phyloP scores from a whole-genome alignment of 2,113 vertebrate species.

The Nettapus auritus region DNA sequence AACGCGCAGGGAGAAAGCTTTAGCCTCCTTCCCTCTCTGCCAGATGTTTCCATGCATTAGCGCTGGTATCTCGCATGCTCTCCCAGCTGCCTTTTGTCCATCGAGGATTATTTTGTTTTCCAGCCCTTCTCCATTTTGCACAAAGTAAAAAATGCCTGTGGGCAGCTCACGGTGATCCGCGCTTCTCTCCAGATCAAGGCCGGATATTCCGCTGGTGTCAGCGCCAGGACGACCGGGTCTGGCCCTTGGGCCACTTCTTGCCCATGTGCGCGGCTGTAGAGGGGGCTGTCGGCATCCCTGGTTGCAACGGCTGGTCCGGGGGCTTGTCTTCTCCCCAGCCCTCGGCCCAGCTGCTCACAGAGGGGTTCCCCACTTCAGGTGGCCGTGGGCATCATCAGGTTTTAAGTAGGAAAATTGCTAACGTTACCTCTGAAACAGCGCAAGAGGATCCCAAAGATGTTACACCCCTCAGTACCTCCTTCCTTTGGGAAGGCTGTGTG shows the following conservation, averaged over 20 bases:
- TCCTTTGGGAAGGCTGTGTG: not conserved
- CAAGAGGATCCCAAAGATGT: not conserved
- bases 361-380: not conserved
- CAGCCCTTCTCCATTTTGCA: not conserved
- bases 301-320: no score
- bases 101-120: not conserved
- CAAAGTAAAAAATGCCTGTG: not conserved
- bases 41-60: conserved; percentile 16
- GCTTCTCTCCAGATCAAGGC: not conserved
- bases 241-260: fast-evolving
- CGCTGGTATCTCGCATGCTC: not conserved
- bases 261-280: fast-evolving
- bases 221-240: not conserved
- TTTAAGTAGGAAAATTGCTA: not conserved
- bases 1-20: not conserved
- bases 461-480: not conserved
- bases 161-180: not conserved
- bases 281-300: no score
- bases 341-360: not conserved
- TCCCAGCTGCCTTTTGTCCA: not conserved
- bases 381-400: not conserved
- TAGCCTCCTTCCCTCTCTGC: not conserved
- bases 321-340: not conserved
- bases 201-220: not conserved
- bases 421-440: not conserved